Evolutionary conservation across 35 echinoderm and acorn worm genomes (phyloP).

Genomic region (Heliocidaris tuberculata): DNA sequence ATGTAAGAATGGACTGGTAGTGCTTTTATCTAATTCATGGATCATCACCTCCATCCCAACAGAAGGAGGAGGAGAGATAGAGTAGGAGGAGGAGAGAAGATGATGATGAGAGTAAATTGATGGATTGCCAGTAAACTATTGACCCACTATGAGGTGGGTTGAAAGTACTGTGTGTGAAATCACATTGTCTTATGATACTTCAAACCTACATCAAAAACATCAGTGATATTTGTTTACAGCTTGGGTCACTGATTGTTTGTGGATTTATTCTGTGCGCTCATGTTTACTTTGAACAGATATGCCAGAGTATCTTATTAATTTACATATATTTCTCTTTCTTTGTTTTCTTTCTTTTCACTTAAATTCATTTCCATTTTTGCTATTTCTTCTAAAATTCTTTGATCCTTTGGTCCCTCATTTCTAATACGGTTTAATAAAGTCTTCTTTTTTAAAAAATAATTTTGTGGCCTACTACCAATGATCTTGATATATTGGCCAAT

Average conservation of each 20-base stretch:
- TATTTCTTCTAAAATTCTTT: too few species aligned
- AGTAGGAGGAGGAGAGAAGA: not conserved
- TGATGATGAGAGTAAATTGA: not conserved
- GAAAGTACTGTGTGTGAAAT: conserved; percentile 2
- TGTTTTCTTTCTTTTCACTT: not conserved
- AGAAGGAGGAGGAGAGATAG: not conserved
- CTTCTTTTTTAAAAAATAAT: too few species aligned
- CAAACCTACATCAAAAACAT: not conserved
- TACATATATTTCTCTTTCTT: not conserved
- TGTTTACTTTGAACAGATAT: not conserved
- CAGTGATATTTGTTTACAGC: not conserved
- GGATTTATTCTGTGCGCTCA: not conserved
- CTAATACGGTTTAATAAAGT: too few species aligned
- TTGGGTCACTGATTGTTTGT: not conserved
- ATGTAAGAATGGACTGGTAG: not conserved
- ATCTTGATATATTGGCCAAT: too few species aligned
- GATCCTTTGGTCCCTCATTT: too few species aligned
- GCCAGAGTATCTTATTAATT: not conserved
- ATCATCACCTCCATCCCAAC: not conserved
- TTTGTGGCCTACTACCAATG: too few species aligned
- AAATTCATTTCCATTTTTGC: too few species aligned
- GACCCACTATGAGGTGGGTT: not conserved
- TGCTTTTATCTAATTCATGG: not conserved
- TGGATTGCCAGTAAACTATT: conserved; percentile 15
- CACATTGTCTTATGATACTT: not conserved